Evolutionary conservation across 2,797 vertebrate species (phyloP).

Genomic region (Pithecia hirsuta): DNA sequence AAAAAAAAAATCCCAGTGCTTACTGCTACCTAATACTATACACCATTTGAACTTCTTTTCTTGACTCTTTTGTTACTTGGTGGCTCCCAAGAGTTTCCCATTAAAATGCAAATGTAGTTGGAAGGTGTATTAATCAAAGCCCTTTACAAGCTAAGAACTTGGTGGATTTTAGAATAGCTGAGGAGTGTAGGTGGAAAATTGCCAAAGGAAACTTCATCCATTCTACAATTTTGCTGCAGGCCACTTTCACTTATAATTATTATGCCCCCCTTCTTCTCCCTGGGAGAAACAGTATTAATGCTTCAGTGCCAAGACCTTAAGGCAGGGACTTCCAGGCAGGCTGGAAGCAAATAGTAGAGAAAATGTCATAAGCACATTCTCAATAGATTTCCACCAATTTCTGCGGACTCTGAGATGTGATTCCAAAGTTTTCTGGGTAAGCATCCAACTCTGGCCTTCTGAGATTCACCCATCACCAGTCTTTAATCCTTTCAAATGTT

Average conservation of each 20-base stretch:
- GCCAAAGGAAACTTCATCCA: conserved; percentile 53
- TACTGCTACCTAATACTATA: not conserved
- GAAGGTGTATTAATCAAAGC: conserved; percentile 64
- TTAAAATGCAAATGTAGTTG: conserved; percentile 69
- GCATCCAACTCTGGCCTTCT: conserved; percentile 59
- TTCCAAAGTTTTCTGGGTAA: conserved; percentile 69
- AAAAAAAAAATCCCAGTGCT: not conserved
- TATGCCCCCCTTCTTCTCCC: not conserved
- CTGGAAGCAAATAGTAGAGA: conserved; percentile 61
- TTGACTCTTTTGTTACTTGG: conserved; percentile 44
- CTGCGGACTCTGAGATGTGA: conserved; percentile 45
- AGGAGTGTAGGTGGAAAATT: conserved; percentile 41
- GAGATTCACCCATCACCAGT: conserved; percentile 69
- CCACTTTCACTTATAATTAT: conserved; percentile 46
- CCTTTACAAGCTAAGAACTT: conserved; percentile 46
- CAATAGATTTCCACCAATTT: conserved; percentile 53
- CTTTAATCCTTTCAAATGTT: conserved; percentile 71
- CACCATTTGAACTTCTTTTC: conserved; percentile 37
- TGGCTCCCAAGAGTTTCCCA: conserved; percentile 12
- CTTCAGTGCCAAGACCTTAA: conserved; percentile 55
- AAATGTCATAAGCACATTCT: conserved; percentile 60
- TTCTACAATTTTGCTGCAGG: conserved; percentile 60
- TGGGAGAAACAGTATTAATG: not conserved
- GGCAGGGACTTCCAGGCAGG: conserved; percentile 48
- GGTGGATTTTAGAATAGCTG: conserved; percentile 51